These are phyloP conservation scores for Pocota personata DNA, from an alignment of 2,888 invertebrate genomes.

Conservation along the genomic window DNA sequence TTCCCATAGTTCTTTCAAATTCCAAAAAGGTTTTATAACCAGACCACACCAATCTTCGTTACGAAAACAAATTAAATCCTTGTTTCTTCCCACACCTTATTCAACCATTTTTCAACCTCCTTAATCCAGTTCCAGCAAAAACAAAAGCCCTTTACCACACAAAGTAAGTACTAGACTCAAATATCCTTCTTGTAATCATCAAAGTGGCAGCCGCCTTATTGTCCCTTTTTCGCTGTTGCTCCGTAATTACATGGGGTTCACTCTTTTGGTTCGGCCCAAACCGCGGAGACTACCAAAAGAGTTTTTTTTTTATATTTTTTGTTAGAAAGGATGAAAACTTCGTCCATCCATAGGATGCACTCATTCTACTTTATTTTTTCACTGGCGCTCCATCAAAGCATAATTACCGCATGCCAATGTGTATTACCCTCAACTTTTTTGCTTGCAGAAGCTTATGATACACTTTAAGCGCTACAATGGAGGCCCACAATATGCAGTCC, in stretches of 20 bases:
- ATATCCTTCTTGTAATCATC: not conserved
- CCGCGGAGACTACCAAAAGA: not conserved
- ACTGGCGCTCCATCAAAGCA: constrained; percentile 16
- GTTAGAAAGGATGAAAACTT: constrained; percentile 2
- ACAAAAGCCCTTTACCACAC: not conserved
- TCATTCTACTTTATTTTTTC: not conserved
- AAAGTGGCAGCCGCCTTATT: not conserved
- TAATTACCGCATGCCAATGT: constrained; percentile 20
- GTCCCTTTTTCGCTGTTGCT: not conserved
- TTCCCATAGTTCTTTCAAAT: too few relatives aligned
- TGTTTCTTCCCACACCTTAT: not conserved
- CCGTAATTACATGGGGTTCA: not conserved
- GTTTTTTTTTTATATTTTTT: not conserved
- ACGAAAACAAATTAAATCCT: not conserved
- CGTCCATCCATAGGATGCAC: constrained; percentile 31
- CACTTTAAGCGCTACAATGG: not conserved
- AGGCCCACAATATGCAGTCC: not conserved
- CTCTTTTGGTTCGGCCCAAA: not conserved
- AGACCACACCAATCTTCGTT: not conserved
- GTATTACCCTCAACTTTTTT: not conserved
- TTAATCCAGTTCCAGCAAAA: not conserved
- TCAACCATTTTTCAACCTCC: not conserved
- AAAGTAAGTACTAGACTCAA: not conserved
- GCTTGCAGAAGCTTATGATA: constrained; percentile 8
- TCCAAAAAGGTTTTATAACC: too few relatives aligned